Conservation (phyloP, 2,797 vertebrate species). For the Hoplostethus atlanticus region DNA sequence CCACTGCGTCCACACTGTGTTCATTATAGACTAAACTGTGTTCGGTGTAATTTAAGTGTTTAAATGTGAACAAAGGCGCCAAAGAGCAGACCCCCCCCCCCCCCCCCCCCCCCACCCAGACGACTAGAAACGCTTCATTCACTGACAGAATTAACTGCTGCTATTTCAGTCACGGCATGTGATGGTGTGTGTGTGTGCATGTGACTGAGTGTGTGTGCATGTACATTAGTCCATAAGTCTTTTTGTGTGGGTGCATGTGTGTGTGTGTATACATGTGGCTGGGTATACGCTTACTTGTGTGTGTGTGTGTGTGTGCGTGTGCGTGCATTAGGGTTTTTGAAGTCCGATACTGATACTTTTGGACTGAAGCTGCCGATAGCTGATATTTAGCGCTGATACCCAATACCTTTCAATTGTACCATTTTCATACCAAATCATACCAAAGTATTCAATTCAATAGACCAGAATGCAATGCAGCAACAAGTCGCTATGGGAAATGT, state of each 20-base stretch:
- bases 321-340: too few relatives aligned
- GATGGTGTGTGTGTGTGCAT: constrained; percentile 16
- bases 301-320: constrained; percentile 8
- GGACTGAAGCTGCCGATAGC: too few relatives aligned
- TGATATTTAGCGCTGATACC: too few relatives aligned
- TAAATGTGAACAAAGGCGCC: constrained; percentile 45
- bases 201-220: constrained; percentile 3
- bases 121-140: constrained; percentile 68
- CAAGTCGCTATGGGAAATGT: too few relatives aligned
- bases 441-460: too few relatives aligned
- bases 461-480: too few relatives aligned
- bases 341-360: too few relatives aligned
- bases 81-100: constrained; percentile 49
- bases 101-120: background rate
- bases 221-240: background rate
- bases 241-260: background rate
- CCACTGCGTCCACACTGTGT: constrained; percentile 40
- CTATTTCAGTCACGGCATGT: constrained; percentile 62
- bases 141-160: constrained; percentile 59
- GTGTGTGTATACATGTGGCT: background rate
- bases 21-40: constrained; percentile 60
- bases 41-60: constrained; percentile 33
- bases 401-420: too few relatives aligned
- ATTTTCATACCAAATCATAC: too few relatives aligned
- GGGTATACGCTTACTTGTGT: constrained; percentile 8